These are phyloP conservation scores for Tenrec ecaudatus DNA, from an alignment of 2,113 vertebrate genomes.

Conservation along the genomic window DNA sequence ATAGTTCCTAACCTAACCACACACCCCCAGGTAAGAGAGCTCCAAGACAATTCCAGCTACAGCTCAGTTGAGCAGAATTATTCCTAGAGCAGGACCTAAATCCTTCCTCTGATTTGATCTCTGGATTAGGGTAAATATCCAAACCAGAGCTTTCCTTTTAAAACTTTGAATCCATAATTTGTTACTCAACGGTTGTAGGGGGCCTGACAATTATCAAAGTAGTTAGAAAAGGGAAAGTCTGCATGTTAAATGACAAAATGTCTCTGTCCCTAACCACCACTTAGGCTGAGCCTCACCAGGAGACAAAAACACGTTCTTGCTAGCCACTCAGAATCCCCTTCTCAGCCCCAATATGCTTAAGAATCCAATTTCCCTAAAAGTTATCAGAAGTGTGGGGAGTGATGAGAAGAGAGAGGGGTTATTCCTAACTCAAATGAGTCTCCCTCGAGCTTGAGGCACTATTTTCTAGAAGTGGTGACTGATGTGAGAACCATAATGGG, in stretches of 20 bases:
- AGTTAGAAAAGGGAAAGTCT: conserved; percentile 8
- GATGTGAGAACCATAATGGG: neutral
- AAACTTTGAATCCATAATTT: conserved; percentile 20
- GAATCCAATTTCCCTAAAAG: conserved; percentile 30
- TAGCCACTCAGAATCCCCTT: conserved; percentile 18
- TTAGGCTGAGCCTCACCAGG: neutral
- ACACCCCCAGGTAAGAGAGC: conserved; percentile 34
- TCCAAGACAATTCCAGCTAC: neutral
- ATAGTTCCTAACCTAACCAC: neutral
- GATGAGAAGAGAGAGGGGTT: neutral
- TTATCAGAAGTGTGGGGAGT: neutral
- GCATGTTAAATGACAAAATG: neutral
- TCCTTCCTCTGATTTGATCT: conserved; percentile 41
- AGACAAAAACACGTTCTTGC: neutral
- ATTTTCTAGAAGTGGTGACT: neutral
- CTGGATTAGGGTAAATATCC: neutral
- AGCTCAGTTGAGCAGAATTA: conserved; percentile 25
- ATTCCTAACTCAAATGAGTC: neutral
- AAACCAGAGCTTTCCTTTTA: conserved; percentile 24
- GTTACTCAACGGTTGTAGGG: neutral
- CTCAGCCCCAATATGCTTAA: neutral
- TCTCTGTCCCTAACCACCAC: conserved; percentile 35
- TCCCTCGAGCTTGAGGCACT: neutral
- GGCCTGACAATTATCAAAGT: conserved; percentile 38
- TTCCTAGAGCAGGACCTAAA: neutral